Conservation (phyloP, 2,888 invertebrate genomes). For the Eupsilia transversa region DNA sequence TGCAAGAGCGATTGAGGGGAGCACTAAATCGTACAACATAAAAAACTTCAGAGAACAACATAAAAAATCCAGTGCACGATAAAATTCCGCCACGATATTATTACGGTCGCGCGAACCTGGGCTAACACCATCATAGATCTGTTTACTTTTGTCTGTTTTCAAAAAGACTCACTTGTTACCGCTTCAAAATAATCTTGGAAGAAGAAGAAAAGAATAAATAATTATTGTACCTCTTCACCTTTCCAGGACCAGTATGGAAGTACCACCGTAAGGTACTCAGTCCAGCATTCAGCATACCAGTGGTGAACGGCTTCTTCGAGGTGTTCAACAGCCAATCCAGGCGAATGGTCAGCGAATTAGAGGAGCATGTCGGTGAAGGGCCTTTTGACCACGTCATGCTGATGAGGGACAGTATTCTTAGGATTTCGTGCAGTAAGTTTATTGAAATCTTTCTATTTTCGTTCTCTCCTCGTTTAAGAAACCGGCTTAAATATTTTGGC, state of each 20-base stretch:
- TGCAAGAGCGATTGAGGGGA: no score
- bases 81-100: no score
- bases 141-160: background rate
- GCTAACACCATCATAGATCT: no score
- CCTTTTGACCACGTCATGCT: conserved; percentile 27
- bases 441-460: background rate
- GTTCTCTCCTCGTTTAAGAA: background rate
- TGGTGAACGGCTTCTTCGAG: conserved; percentile 27
- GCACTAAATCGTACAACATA: no score
- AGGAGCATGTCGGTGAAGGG: conserved; percentile 10
- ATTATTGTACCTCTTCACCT: background rate
- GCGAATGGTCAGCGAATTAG: conserved; percentile 14
- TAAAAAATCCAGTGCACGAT: no score
- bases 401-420: conserved; percentile 27
- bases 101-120: no score
- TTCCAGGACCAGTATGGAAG: conserved; percentile 33
- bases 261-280: conserved; percentile 31
- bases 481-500: background rate
- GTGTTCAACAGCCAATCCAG: conserved; percentile 34
- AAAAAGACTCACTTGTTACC: background rate
- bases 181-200: background rate
- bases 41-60: no score
- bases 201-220: background rate
- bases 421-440: conserved; percentile 33
- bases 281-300: conserved; percentile 32